Percentiles rank a stretch among this genome's conserved stretches.
phyloP scores from a whole-genome alignment of 2,113 vertebrate genomes.

The Apaloderma vittatum region DNA sequence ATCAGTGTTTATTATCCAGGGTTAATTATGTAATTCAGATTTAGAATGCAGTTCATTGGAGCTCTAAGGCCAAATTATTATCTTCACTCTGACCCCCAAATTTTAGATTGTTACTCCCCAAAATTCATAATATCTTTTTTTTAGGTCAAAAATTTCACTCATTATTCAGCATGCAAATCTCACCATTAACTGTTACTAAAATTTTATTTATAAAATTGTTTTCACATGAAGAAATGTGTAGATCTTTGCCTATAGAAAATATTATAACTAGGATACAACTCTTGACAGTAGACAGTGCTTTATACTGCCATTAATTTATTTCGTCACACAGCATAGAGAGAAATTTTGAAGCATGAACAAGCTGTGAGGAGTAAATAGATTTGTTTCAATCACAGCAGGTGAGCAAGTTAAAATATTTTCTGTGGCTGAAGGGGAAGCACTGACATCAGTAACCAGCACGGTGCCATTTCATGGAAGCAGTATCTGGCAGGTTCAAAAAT shows the following conservation, averaged over 20 bases:
- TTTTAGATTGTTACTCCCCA: not conserved
- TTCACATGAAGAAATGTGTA: not conserved
- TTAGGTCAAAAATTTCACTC: not conserved
- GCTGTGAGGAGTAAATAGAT: not conserved
- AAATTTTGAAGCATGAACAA: not conserved
- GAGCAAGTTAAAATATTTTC: not conserved
- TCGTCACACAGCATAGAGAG: not conserved
- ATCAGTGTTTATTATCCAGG: not conserved
- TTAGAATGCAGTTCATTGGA: conserved; percentile 32
- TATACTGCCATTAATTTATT: not conserved
- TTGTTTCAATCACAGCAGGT: not conserved
- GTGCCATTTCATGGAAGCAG: not conserved
- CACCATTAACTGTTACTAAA: not conserved
- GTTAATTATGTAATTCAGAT: conserved; percentile 14
- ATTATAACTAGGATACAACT: not conserved
- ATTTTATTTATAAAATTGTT: not conserved
- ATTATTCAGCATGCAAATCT: not conserved
- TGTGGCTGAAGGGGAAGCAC: not conserved
- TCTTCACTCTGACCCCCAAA: not conserved
- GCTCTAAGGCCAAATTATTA: not conserved
- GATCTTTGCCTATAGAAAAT: not conserved
- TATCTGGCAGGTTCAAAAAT: not conserved
- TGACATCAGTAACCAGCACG: not conserved
- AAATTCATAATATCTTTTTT: not conserved
- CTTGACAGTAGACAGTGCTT: not conserved